A percentile compares a stretch with the other conserved stretches of the same genome.
phyloP scores from a whole-genome alignment of 2,888 invertebrate species.

The Leptinotarsa rubiginosa region DNA sequence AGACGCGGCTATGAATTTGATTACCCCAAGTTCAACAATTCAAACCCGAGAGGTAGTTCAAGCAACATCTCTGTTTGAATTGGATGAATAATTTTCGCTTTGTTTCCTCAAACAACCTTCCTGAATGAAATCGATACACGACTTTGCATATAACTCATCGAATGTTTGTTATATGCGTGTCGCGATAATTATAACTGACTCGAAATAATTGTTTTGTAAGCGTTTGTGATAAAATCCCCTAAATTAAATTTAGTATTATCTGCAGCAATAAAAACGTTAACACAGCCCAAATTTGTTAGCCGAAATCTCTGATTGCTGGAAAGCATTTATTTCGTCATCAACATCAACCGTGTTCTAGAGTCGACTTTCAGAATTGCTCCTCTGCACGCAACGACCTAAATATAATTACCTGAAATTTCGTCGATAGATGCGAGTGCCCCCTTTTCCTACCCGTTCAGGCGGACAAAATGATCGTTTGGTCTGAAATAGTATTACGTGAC shows the following conservation, averaged over 20 bases:
- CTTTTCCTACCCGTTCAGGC: conserved; percentile 2
- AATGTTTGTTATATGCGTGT: conserved; percentile 6
- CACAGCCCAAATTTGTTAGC: conserved; percentile 31
- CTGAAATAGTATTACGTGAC: conserved; percentile 13
- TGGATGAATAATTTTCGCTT: too few species aligned
- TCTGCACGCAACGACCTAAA: conserved; percentile 47
- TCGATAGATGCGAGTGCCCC: conserved; percentile 18
- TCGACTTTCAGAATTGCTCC: conserved; percentile 45
- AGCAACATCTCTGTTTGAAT: too few species aligned
- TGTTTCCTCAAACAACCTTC: too few species aligned
- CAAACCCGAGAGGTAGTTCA: too few species aligned
- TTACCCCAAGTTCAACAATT: too few species aligned
- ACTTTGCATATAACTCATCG: not conserved
- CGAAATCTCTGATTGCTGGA: conserved; percentile 40
- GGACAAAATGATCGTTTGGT: conserved; percentile 8
- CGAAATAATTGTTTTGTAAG: conserved; percentile 14
- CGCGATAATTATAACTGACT: conserved; percentile 17
- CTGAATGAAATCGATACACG: too few species aligned
- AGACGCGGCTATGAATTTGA: too few species aligned
- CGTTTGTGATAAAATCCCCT: conserved; percentile 20
- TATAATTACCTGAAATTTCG: conserved; percentile 47
- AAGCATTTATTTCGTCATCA: conserved; percentile 51
- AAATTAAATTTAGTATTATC: conserved; percentile 19
- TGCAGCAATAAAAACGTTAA: conserved; percentile 30
- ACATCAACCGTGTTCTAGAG: conserved; percentile 45